A percentile compares a stretch with the other conserved stretches of the same genome.
These are phyloP conservation scores for Ladona fulva DNA, from an alignment of 1,140 invertebrate genomes.

Conservation along the genomic window DNA sequence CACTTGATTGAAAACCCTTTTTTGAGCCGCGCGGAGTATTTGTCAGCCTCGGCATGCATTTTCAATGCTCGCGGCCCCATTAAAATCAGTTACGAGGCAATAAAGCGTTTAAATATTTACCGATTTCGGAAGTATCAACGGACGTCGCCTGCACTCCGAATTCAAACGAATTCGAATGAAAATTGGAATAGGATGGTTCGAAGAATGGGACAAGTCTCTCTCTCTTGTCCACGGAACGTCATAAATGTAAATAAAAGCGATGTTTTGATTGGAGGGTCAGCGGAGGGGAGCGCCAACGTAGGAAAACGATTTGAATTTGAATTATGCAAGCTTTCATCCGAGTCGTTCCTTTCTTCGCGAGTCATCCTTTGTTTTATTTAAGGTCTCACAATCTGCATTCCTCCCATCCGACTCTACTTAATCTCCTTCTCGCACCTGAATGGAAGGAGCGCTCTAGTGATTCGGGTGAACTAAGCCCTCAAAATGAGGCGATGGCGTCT, in stretches of 20 bases:
- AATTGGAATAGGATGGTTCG: neutral
- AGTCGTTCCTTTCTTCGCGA: neutral
- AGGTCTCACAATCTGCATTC: neutral
- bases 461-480: no score
- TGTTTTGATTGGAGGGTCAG: constrained; percentile 4
- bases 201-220: neutral
- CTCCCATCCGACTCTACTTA: no score
- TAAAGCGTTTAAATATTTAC: neutral
- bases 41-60: no score
- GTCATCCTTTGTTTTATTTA: neutral
- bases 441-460: no score
- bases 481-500: no score
- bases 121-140: neutral
- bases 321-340: neutral
- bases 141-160: neutral
- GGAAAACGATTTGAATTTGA: neutral
- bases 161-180: neutral
- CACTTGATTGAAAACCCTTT: no score
- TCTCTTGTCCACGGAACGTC: neutral
- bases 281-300: neutral
- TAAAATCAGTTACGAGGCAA: neutral
- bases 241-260: neutral
- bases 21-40: no score
- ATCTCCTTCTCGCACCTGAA: no score
- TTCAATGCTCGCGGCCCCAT: neutral